A percentile compares a stretch with the other conserved stretches of the same genome.
Evolutionary conservation across 2,797 vertebrate genomes (phyloP).

Genomic region (Chiropotes sagulatus): DNA sequence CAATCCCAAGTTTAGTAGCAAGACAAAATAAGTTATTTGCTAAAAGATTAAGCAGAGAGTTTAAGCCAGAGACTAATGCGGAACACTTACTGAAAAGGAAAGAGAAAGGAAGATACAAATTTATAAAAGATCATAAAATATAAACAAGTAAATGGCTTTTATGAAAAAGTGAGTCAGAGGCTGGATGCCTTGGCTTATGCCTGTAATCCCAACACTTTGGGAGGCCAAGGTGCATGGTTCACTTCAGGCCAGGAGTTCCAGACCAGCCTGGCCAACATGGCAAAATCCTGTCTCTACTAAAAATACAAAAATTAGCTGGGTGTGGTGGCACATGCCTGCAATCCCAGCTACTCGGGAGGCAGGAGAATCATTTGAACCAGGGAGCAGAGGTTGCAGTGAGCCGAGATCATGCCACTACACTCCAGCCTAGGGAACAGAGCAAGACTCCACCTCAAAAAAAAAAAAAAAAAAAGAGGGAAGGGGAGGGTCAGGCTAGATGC

Average conservation of each 20-base stretch:
- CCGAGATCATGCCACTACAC: too few species aligned
- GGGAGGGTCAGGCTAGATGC: too few species aligned
- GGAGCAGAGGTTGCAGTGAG: too few species aligned
- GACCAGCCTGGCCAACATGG: neutral
- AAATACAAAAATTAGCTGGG: neutral
- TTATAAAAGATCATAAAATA: slow-evolving; percentile 20
- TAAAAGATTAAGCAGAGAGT: neutral
- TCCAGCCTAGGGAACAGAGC: too few species aligned
- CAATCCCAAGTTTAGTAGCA: neutral
- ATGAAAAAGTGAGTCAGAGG: neutral
- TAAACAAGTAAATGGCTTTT: neutral
- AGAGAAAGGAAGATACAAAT: neutral
- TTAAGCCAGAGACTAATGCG: neutral
- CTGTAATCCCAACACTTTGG: neutral
- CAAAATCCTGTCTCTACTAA: neutral
- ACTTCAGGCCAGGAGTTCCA: neutral
- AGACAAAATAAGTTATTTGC: neutral
- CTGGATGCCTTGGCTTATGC: neutral
- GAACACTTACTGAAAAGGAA: neutral
- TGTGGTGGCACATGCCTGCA: too few species aligned
- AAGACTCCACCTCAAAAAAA: neutral
- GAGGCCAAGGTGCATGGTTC: neutral
- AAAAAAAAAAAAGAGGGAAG: too few species aligned
- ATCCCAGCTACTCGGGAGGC: neutral
- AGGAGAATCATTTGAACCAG: neutral